Evolutionary conservation across 2,888 invertebrate genomes (phyloP).

Genomic region (Drosophila villosipedis): DNA sequence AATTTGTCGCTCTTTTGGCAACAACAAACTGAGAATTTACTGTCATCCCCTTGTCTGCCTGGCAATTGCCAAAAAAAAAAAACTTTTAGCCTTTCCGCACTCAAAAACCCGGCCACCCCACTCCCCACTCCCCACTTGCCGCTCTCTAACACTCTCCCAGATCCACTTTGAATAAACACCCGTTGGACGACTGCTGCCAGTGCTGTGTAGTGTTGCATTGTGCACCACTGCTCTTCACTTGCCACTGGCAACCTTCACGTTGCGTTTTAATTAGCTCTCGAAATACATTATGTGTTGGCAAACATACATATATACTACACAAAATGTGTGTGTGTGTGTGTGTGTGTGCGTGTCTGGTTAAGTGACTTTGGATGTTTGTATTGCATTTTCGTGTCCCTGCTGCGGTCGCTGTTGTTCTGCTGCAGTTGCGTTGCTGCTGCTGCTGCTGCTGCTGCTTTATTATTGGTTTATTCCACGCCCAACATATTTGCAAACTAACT

Average conservation of each 20-base stretch:
- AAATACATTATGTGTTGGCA: constrained; percentile 37
- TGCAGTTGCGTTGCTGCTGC: not conserved
- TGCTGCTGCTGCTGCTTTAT: constrained; percentile 15
- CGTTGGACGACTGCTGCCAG: not conserved
- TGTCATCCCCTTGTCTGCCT: not conserved
- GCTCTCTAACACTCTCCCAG: not conserved
- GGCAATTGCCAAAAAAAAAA: constrained; percentile 20
- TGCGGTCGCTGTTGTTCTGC: not conserved
- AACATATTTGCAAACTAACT: constrained; percentile 14
- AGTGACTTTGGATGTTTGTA: constrained; percentile 32
- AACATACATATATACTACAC: not conserved
- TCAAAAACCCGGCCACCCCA: not conserved
- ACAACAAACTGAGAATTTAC: not conserved
- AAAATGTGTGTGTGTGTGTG: constrained; percentile 2
- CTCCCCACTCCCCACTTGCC: not conserved
- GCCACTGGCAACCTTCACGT: constrained; percentile 27
- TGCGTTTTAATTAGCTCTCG: constrained; percentile 65
- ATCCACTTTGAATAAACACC: not conserved
- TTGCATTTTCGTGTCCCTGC: constrained; percentile 44
- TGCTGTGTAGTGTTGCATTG: not conserved
- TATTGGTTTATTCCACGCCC: constrained; percentile 25
- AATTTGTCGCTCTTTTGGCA: constrained; percentile 8
- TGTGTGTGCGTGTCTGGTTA: constrained; percentile 3
- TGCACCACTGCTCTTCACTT: not conserved
- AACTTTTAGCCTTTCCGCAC: not conserved